phyloP scores from a whole-genome alignment of 53 echinoderm and acorn worm species.

The Holothuria leucospilota region DNA sequence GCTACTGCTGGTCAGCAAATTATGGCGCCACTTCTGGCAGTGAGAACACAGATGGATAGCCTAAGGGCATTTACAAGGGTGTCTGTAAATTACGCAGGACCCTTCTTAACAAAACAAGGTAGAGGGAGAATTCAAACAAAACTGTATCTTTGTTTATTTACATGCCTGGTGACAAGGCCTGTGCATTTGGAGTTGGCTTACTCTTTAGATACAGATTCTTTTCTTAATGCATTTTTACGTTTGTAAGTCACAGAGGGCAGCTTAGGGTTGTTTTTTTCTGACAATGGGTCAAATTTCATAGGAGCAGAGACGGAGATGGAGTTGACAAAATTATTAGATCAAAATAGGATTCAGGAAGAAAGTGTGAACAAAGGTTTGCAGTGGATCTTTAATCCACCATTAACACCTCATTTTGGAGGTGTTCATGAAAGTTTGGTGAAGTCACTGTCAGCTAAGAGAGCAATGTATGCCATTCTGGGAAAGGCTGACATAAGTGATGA shows the following conservation, averaged over 20 bases:
- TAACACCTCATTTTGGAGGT: conserved; percentile 12
- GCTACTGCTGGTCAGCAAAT: background rate
- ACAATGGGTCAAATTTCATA: conserved; percentile 39
- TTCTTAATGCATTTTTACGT: conserved; percentile 35
- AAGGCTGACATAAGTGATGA: conserved; percentile 39
- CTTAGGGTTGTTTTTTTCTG: conserved; percentile 11
- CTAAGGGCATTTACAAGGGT: background rate
- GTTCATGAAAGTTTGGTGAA: conserved; percentile 34
- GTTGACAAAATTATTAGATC: conserved; percentile 1
- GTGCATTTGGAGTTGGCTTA: conserved; percentile 10
- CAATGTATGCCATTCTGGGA: conserved; percentile 33
- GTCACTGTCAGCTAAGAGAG: conserved; percentile 36
- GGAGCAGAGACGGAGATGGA: conserved; percentile 17
- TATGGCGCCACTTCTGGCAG: conserved; percentile 16
- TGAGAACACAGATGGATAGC: background rate
- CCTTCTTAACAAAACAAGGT: conserved; percentile 4
- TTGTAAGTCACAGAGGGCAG: conserved; percentile 24
- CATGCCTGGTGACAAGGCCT: background rate
- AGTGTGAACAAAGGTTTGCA: background rate
- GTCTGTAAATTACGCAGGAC: conserved; percentile 17
- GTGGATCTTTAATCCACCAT: background rate
- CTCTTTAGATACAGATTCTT: background rate
- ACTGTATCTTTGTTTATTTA: conserved; percentile 10
- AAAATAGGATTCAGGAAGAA: conserved; percentile 15
- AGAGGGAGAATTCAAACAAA: background rate